Evolutionary conservation across 2,797 vertebrate genomes (phyloP).

Genomic region (Pangasius krempfi): DNA sequence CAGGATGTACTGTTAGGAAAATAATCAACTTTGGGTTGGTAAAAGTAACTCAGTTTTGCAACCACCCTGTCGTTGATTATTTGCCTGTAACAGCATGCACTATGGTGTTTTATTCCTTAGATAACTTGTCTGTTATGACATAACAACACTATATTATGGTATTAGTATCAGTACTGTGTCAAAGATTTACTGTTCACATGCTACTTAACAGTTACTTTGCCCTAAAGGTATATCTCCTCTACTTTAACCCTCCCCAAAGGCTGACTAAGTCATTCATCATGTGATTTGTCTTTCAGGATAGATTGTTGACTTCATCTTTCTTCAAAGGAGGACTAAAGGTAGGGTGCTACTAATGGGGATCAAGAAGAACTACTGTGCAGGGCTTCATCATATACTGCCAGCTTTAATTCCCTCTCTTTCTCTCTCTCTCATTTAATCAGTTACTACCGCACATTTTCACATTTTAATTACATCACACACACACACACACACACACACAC

Average conservation of each 20-base stretch:
- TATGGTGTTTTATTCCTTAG: neutral
- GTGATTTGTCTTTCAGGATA: constrained; percentile 75
- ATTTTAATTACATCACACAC: too few relatives aligned
- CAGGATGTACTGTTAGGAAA: neutral
- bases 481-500: too few relatives aligned
- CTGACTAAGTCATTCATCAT: constrained; percentile 63
- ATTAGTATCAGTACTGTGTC: constrained; percentile 28
- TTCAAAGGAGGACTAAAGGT: constrained; percentile 74
- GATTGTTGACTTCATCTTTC: constrained; percentile 75
- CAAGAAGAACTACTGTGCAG: constrained; percentile 73
- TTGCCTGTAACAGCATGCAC: neutral
- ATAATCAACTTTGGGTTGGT: neutral
- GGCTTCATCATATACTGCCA: constrained; percentile 72
- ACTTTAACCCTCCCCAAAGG: constrained; percentile 3
- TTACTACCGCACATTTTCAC: neutral
- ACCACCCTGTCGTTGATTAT: neutral
- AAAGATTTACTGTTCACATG: constrained; percentile 14
- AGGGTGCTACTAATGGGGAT: constrained; percentile 74
- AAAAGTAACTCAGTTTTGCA: neutral
- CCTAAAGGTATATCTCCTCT: constrained; percentile 25
- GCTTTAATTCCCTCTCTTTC: constrained; percentile 59
- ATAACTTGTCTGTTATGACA: neutral
- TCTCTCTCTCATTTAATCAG: constrained; percentile 41
- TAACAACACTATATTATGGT: constrained; percentile 8
- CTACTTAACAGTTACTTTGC: constrained; percentile 1